Evolutionary conservation across 2,797 vertebrate species (phyloP).

Genomic region (Odontamblyopus rebecca): DNA sequence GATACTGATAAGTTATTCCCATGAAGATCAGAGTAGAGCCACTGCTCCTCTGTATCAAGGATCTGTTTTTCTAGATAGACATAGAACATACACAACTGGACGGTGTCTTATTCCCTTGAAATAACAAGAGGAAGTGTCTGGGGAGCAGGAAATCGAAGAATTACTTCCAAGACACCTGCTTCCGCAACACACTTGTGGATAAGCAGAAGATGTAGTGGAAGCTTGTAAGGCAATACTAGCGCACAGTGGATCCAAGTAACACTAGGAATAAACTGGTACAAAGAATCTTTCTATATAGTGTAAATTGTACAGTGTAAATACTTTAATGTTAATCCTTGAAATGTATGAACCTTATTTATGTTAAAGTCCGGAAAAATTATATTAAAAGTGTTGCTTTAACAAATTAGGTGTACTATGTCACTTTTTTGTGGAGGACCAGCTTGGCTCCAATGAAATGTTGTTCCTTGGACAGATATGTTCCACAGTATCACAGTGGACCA

Average conservation of each 20-base stretch:
- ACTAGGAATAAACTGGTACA: not conserved
- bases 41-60: not conserved
- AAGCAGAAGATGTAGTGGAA: not conserved
- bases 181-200: not conserved
- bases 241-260: not conserved
- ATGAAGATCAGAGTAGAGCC: not conserved
- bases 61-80: not conserved
- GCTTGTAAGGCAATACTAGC: not conserved
- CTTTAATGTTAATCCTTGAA: too few relatives aligned
- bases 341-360: too few relatives aligned
- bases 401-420: not conserved
- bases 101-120: not conserved
- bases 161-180: not conserved
- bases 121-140: constrained; percentile 1
- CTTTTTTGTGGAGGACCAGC: too few relatives aligned
- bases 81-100: not conserved
- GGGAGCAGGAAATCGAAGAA: not conserved
- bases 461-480: too few relatives aligned
- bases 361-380: not conserved
- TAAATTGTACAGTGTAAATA: too few relatives aligned
- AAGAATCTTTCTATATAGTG: not conserved
- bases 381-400: not conserved
- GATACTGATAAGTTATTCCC: not conserved
- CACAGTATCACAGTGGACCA: too few relatives aligned
- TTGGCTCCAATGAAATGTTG: too few relatives aligned